Conservation (phyloP, 2,113 vertebrate species). For the Tapirus terrestris region DNA sequence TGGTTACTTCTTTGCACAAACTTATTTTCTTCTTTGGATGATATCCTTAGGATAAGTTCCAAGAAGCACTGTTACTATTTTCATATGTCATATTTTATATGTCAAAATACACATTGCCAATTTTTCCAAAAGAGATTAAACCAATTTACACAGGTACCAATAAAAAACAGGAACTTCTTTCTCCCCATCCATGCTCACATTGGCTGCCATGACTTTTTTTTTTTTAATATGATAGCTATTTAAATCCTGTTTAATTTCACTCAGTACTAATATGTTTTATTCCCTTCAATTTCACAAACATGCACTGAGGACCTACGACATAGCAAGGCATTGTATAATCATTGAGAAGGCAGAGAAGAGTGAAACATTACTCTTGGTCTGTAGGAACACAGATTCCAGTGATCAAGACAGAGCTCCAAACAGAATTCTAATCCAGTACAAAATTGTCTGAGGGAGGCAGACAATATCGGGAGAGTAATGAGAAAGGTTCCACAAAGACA, state of each 20-base stretch:
- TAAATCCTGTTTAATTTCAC: not conserved
- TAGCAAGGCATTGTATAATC: not conserved
- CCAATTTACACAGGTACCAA: not conserved
- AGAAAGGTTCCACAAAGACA: not conserved
- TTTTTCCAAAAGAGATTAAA: not conserved
- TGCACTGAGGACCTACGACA: not conserved
- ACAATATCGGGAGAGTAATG: accelerated
- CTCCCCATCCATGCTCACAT: not conserved
- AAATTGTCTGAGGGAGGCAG: not conserved
- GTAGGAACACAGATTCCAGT: not conserved
- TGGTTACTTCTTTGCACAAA: not conserved
- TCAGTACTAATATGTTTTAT: not conserved
- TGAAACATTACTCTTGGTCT: not conserved
- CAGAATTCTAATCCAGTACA: not conserved
- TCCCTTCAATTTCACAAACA: not conserved
- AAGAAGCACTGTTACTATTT: not conserved
- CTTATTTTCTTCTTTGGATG: conserved; percentile 32
- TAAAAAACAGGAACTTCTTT: not conserved
- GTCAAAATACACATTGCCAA: not conserved
- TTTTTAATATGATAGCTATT: not conserved
- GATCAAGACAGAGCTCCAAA: not conserved
- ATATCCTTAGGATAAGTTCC: not conserved
- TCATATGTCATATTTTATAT: not conserved
- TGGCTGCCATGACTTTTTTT: not conserved
- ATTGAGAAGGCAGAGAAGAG: not conserved